Evolutionary conservation across 2,888 invertebrate genomes (phyloP), one percentile per base, ranked within the genome.

Genomic region (Drosophila peninsularis): DNA sequence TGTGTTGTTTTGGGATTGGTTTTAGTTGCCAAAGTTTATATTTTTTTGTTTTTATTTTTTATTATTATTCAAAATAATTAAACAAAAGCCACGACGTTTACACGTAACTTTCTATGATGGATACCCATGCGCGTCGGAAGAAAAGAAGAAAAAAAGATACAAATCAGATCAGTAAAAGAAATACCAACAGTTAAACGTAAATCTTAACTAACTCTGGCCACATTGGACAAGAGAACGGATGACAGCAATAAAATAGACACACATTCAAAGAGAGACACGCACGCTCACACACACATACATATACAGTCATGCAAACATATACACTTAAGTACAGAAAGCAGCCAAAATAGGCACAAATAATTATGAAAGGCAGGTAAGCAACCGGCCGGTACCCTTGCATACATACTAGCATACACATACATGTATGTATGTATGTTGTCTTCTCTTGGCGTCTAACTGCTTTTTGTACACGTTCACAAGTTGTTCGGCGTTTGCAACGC

Each of bases 71-170:
- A 90, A 90, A 87, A 87, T 84, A 88, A 86, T 78, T 88, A 82
- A 85, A 88, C 80, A 82, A 91, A 91, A 90, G 88, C 89, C 90
- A 90, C 90, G 88, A 89, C 86, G 88, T 88, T 80, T 81, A 90
- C 90, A 91, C 91, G 91, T 91, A 92, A 92, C 91, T 91, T 90
- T 91, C 92, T 91, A 88, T 54, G 34, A 19, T 55, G 32, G 41
- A 19, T 19, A 39, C 37, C 65, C 65, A 56, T 19, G 39, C 30
- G 71, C 30, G 71, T 49, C 57, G 47, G 27, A 57, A 37, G 62
- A 47, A 60, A 39, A 45, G 50, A 53, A 24, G n/a, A 58, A 52
- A 50, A 58, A 58, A 57, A 56, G 68, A 74, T 68, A 42, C 37
- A 68, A 62, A 79, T 60, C 41, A 66, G 54, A 54, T 79, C 55